A percentile compares a stretch with the other conserved stretches of the same genome.
Evolutionary conservation across 2,797 vertebrate species (phyloP).

Genomic region (Myotis findleyi): DNA sequence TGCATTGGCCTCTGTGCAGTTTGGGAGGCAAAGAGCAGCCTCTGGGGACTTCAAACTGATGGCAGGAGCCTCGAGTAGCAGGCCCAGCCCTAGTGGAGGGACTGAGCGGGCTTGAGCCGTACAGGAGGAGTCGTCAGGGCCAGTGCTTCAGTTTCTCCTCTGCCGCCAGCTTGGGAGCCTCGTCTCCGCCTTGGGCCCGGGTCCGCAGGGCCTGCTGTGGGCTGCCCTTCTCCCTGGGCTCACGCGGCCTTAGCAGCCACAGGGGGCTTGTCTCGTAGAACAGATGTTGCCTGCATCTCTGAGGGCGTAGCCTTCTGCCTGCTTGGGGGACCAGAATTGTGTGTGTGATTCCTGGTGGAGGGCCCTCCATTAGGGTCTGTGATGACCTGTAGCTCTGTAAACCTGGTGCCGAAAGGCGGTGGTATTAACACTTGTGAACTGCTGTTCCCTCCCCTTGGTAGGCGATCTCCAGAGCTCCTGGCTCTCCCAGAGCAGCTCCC

Average conservation of each 20-base stretch:
- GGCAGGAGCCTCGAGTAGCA: background rate
- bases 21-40: background rate
- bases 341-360: background rate
- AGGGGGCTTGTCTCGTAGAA: background rate
- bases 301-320: background rate
- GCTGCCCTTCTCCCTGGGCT: background rate
- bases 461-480: background rate
- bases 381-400: background rate
- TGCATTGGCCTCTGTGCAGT: background rate
- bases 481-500: constrained; percentile 13
- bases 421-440: background rate
- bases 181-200: background rate
- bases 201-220: background rate
- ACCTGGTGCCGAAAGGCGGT: background rate
- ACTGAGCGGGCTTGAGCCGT: background rate
- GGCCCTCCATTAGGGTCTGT: background rate
- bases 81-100: background rate
- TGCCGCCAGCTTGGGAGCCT: background rate
- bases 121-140: background rate
- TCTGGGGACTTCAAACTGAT: background rate
- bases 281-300: background rate
- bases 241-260: background rate
- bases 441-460: constrained; percentile 50
- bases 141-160: background rate
- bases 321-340: background rate